Evolutionary conservation across 2,113 vertebrate species (phyloP).

Genomic region (human): GRCh38 chr1:180375501-180376000

Average conservation of each 20-base stretch:
- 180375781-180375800: conserved; percentile 26
- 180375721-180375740: neutral
- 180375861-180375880: conserved; percentile 5
- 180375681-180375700: neutral
- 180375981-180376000: neutral
- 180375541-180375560: too few species aligned
- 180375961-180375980: neutral
- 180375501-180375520: too few species aligned
- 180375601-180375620: too few species aligned
- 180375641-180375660: neutral
- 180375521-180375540: too few species aligned
- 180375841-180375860: neutral
- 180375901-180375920: neutral
- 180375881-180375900: neutral
- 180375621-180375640: neutral
- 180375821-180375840: neutral
- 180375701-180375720: neutral
- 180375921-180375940: neutral
- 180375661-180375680: neutral
- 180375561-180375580: too few species aligned
- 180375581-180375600: too few species aligned
- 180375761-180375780: conserved; percentile 2
- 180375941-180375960: neutral
- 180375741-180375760: neutral
- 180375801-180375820: conserved; percentile 18